Base-by-base conservation (phyloP, 2,888 invertebrate genomes). In the Conops quadrifasciatus region DNA sequence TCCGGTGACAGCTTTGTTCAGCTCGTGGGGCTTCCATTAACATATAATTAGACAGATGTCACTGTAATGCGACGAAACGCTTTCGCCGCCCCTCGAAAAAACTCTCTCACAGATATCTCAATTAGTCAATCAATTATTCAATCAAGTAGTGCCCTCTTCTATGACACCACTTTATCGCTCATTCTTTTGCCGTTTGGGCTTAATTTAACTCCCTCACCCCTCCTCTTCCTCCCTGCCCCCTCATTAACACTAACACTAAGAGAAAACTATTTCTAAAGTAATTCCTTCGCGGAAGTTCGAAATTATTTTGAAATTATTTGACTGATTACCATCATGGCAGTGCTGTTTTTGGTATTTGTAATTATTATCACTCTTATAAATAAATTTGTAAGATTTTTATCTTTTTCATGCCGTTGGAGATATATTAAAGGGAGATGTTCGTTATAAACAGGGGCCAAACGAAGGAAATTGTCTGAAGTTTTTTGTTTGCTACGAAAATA, bases 111-210 rank as follows among this genome's bases (percentile, higher is more conserved):
- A 43, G 49, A 60, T 60, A 60, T 68, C 68, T 60, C 68, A 68
- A 68, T 68, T 68, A 68, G 68, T 68, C 68, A 68, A 7, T 36
- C 68, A 68, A 60, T 68, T 51, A 68, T 62, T 68, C 62, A 60
- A 58, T 56, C 66, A 62, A 45, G 49, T 7, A 16, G 15, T 49
- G n/a, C 49, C n/a, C 19, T 19, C 19, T 15, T 49, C n/a, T 49
- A 5, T 49, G 36, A 36, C 36, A 36, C 9, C 9, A 36, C 36
- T 36, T n/a, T 36, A 36, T 36, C 36, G 36, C 9, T 7, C 36
- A 36, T 36, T 36, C 36, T 36, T 7, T 36, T 36, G 36, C 9
- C 36, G 36, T 7, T 36, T 7, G 9, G 4, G 9, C 36, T 36
- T 36, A 36, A 36, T 36, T 9, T 36, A 36, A 7, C 4, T 36